Evolutionary conservation across 2,888 invertebrate species (phyloP), one percentile per base, ranked within the genome.

Genomic region (Blera fallax): DNA sequence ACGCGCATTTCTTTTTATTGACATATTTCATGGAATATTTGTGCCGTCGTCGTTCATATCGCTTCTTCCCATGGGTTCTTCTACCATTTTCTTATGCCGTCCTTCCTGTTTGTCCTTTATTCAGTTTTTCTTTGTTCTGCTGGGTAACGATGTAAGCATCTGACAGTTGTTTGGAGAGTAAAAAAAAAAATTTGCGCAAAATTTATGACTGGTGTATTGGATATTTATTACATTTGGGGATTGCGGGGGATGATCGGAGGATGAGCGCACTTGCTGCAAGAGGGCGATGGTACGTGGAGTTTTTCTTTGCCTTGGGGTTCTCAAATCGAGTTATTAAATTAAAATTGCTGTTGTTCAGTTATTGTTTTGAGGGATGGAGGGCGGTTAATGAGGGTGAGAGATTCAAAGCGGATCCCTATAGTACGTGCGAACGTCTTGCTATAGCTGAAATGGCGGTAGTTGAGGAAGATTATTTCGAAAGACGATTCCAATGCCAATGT

Each of bases 131-230:
- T 45, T 64, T 56, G 64, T 72, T 65, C 40, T 37, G 50, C 14
- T 0, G 27, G 29, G 40, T 72, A 78, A 64, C 52, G 62, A 56
- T 56, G 37, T 48, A 60, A 73, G 65, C 72, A 73, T 67, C 65
- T 45, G 37, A 65, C 72, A 72, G 58, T 72, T 56, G 34, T 56
- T 72, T 64, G 8, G 58, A 62, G 50, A 52, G 45, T 43, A 52
- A 60, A 32, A 40, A 58, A 43, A 58, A 37, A 40, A 72, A 34
- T 16, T n/a, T 52, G 21, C 50, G 43, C 62, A 78, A 78, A 70
- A 78, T 78, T 78, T 78, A 78, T 80, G 79, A 60, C 73, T 80
- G 65, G 62, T 60, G 79, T 73, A 80, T 80, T 73, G 73, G 65
- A 70, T 80, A 73, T 80, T 80, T 80, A 80, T 80, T 80, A 65